Percentiles rank a stretch among this genome's conserved stretches.
phyloP scores from a whole-genome alignment of 2,888 invertebrate genomes.

The Parthenolecanium corni region DNA sequence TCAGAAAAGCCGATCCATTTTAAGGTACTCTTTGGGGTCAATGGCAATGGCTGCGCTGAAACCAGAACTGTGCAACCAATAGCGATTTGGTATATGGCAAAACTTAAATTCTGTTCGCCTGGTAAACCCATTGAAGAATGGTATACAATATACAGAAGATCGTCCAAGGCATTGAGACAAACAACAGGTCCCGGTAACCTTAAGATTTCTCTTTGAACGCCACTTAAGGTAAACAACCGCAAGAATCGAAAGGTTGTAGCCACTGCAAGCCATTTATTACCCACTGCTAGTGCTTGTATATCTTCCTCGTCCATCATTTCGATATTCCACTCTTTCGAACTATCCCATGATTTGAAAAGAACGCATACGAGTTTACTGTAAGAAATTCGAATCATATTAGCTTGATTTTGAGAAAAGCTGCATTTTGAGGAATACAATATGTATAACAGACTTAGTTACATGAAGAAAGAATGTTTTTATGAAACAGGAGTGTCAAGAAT shows the following conservation, averaged over 20 bases:
- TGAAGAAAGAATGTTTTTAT: not conserved
- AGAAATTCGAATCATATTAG: conserved; percentile 29
- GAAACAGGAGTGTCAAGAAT: too few relatives aligned
- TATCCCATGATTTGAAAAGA: conserved; percentile 46
- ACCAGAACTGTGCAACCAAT: conserved; percentile 26
- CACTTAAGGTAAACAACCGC: conserved; percentile 72
- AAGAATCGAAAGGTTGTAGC: conserved; percentile 63
- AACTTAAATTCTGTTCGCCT: conserved; percentile 42
- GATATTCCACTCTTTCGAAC: conserved; percentile 71
- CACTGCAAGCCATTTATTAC: conserved; percentile 62
- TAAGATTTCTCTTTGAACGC: conserved; percentile 70
- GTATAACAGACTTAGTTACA: not conserved
- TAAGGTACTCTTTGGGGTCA: conserved; percentile 54
- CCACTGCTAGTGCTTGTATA: conserved; percentile 53
- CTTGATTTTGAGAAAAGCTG: not conserved
- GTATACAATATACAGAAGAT: conserved; percentile 53
- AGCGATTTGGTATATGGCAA: conserved; percentile 35
- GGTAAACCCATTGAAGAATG: conserved; percentile 47
- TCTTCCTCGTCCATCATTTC: conserved; percentile 69
- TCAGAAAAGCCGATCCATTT: conserved; percentile 72
- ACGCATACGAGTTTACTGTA: conserved; percentile 61
- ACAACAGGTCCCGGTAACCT: conserved; percentile 62
- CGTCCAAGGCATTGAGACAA: conserved; percentile 50
- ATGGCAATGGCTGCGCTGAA: conserved; percentile 42
- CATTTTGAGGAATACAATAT: not conserved